Base-by-base conservation (phyloP, 2,888 invertebrate species). In the Abscondita cerata region DNA sequence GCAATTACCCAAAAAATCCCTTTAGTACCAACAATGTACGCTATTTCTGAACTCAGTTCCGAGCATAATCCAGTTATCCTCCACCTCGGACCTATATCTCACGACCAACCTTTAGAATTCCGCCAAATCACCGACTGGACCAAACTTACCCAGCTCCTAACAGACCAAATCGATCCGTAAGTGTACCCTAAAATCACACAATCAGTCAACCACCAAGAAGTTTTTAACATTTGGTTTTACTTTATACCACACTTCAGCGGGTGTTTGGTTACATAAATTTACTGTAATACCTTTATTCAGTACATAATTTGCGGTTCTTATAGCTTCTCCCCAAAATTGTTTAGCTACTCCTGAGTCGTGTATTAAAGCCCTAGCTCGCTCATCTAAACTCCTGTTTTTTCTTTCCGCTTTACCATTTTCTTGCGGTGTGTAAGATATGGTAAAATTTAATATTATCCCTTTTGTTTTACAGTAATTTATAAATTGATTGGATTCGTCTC, bases 381-480 rank as follows among this genome's bases (percentile, higher is more conserved):
- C 64, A 19, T 56, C 52, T 12, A 64, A 53, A 46, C 48, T 61
- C 19, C 58, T 19, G 38, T 61, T 64, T 18, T 47, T 52, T 20
- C 62, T 34, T 19, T 62, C 65, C 0, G 61, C 54, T 31, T 57
- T 61, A 31, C 65, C 61, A 46, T 65, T 64, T 15, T 61, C 54
- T 19, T 60, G 50, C 0, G 60, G 60, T 18, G 54, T 51, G 33
- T 61, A 54, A 18, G 61, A 52, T 38, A 52, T 33, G 1, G 62
- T 63, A 16, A 44, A 61, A 36, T 64, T 54, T 12, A 64, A 33
- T 13, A 61, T 18, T 47, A 61, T 61, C 4, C 58, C 61, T 12
- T 54, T 51, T 13, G 56, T 31, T 19, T 5, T 20, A 54, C 60
- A 60, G 19, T 52, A 56, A 6, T 41, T 41, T 41, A 41, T 8